Evolutionary conservation across 2,888 invertebrate species (phyloP).

Genomic region (Hyalella azteca): DNA sequence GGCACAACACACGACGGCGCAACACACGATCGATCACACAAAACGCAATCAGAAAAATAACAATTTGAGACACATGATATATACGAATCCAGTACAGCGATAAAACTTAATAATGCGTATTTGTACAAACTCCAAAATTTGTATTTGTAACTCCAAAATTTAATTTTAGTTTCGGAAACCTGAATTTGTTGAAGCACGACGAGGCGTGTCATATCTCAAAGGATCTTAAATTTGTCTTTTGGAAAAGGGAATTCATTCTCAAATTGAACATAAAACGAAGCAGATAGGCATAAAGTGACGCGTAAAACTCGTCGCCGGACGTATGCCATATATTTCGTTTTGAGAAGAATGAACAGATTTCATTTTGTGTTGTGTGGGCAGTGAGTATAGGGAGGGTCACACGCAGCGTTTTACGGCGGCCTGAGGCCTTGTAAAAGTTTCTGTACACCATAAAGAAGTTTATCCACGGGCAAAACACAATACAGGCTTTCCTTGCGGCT

Average conservation of each 20-base stretch:
- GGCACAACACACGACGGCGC: too few relatives aligned
- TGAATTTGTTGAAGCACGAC: too few relatives aligned
- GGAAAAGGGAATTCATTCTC: background rate
- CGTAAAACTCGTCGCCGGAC: background rate
- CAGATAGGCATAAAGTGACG: too few relatives aligned
- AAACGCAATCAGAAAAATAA: too few relatives aligned
- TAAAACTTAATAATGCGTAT: too few relatives aligned
- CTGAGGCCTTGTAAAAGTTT: slow-evolving; percentile 33
- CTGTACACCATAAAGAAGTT: slow-evolving; percentile 23
- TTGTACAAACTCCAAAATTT: too few relatives aligned
- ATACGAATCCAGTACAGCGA: too few relatives aligned
- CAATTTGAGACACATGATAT: too few relatives aligned
- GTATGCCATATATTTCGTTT: background rate
- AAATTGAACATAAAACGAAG: background rate
- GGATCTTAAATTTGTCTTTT: background rate
- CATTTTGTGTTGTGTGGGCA: background rate
- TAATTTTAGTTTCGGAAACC: too few relatives aligned
- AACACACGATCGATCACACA: too few relatives aligned
- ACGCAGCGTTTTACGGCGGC: background rate
- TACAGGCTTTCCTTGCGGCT: background rate
- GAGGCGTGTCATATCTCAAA: too few relatives aligned
- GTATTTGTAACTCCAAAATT: too few relatives aligned
- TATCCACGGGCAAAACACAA: slow-evolving; percentile 1
- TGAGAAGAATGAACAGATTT: slow-evolving; percentile 11
- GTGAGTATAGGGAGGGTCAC: background rate